Base-by-base conservation (phyloP, 2,888 invertebrate species). In the Eumerus sabulonum region DNA sequence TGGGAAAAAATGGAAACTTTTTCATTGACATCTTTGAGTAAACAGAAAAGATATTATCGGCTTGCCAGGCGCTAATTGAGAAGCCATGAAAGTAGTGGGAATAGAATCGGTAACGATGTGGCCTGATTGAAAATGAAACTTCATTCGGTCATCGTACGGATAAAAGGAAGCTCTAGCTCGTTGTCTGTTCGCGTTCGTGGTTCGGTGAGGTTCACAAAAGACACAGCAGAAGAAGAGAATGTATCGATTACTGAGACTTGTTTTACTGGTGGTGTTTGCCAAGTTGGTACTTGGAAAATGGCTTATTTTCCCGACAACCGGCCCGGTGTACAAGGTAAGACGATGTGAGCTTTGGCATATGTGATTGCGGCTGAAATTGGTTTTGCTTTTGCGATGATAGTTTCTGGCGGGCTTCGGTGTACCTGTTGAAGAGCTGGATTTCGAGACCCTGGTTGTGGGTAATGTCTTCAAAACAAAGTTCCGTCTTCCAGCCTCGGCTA, bases 391-490 rank as follows among this genome's bases (percentile, higher is more conserved):
- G 13, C 36, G 9, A n/a, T 44, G 1, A 18, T n/a, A 70, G 70
- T n/a, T 70, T 3, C 62, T 77, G 35, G 60, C 47, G 9, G 82
- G 82, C 16, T 77, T 82, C 42, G 82, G 82, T 68, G 59, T 82
- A 1, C 82, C 82, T 11, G 56, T 70, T 14, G 14, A 70, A 9
- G 59, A 82, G 9, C 59, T 77, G 5, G 54, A 42, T 1, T 44
- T 48, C 0, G 82, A 82, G 35, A 60, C 70, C 1, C 19, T 74
- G 1, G 40, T 67, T 2, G 12, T 67, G 5, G 82, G 82, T 7
- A 70, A 57, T 7, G 66, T 74, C 12, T 71, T 73, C 12, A 67
- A 62, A 27, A 51, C 59, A 5, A 60, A 47, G 19, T 82, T 63
- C n/a, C 54, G 13, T 13, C 36, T 82, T 38, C 81, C 73, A 5